phyloP scores from a whole-genome alignment of 2,113 vertebrate genomes.

The Phalacrocorax pelagicus region DNA sequence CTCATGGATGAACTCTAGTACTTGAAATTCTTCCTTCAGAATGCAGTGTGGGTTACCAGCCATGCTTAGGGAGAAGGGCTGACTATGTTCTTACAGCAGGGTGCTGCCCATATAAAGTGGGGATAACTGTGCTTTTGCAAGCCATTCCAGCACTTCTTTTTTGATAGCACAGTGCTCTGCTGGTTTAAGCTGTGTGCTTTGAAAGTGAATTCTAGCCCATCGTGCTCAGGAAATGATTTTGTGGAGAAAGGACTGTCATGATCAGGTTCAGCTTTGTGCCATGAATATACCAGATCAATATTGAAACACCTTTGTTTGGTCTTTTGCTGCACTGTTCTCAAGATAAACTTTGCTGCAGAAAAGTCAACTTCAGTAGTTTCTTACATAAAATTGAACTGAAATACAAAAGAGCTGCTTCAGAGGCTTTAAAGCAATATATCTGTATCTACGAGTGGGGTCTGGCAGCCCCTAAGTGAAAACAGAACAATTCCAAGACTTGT shows the following conservation, averaged over 20 bases:
- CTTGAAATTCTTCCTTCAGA: neutral
- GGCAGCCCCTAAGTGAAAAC: neutral
- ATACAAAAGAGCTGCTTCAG: neutral
- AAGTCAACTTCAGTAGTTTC: neutral
- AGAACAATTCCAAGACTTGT: neutral
- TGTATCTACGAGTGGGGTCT: fast-evolving
- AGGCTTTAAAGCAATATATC: neutral
- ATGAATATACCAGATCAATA: neutral
- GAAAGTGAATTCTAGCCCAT: neutral
- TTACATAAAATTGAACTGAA: neutral
- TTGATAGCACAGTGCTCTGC: neutral
- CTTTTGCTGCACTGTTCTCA: neutral
- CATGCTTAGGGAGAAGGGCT: neutral
- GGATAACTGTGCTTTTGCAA: neutral
- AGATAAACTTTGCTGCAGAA: neutral
- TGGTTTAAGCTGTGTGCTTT: neutral
- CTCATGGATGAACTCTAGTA: neutral
- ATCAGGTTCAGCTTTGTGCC: neutral
- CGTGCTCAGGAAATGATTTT: neutral
- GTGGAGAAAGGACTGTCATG: neutral
- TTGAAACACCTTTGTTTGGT: neutral
- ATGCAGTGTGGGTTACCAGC: neutral
- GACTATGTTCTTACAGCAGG: neutral
- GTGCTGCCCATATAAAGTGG: neutral
- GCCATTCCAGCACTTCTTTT: neutral